Evolutionary conservation across 2,113 vertebrate genomes (phyloP).

Genomic region (Xenotilapia longispinis): DNA sequence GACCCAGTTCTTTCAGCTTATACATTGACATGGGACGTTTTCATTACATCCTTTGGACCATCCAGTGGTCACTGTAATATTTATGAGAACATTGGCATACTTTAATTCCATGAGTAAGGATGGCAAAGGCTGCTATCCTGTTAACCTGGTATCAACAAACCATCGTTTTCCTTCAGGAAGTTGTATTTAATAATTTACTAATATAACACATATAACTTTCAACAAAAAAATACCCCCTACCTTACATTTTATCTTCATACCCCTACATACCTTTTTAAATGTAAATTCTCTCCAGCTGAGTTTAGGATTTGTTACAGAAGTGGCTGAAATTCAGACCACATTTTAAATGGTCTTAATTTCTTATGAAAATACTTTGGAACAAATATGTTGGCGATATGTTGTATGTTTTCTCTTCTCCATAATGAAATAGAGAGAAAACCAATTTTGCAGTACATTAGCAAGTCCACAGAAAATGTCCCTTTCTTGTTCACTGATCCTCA

Average conservation of each 20-base stretch:
- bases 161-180: not conserved
- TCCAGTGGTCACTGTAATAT: not conserved
- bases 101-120: not conserved
- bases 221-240: not conserved
- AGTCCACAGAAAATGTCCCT: not conserved
- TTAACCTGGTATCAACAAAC: not conserved
- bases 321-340: not conserved
- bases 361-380: not conserved
- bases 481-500: not conserved
- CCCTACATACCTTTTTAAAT: not conserved
- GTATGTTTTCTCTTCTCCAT: not conserved
- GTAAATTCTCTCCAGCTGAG: not conserved
- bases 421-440: not conserved
- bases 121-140: not conserved
- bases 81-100: not conserved
- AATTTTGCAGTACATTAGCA: not conserved
- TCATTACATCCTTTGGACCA: not conserved
- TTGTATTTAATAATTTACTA: not conserved
- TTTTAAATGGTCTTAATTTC: not conserved
- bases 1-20: not conserved
- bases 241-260: not conserved
- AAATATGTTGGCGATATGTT: not conserved
- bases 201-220: not conserved
- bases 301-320: not conserved
- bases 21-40: not conserved